A percentile compares a stretch with the other conserved stretches of the same genome.
These are phyloP conservation scores for Mesorhabditis spiculigera DNA, from an alignment of 2,888 invertebrate genomes.

Conservation along the genomic window DNA sequence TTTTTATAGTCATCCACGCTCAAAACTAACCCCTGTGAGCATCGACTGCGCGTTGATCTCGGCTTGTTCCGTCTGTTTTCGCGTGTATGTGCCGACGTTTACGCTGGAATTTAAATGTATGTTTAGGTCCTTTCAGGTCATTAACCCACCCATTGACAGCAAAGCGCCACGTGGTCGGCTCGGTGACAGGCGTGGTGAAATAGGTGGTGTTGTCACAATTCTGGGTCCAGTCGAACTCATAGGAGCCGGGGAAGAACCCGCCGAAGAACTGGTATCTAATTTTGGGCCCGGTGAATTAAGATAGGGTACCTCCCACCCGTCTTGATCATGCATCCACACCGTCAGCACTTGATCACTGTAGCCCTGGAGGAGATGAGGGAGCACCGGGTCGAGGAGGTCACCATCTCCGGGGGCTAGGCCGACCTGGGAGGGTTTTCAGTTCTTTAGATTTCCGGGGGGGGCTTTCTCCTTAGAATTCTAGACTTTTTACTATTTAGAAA, in stretches of 20 bases:
- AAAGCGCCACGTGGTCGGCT: not conserved
- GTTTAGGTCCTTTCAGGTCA: not conserved
- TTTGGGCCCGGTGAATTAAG: too few relatives aligned
- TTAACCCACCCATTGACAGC: constrained; percentile 4
- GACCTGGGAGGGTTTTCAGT: not conserved
- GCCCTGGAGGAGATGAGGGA: not conserved
- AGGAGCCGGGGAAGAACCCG: not conserved
- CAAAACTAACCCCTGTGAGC: constrained; percentile 1
- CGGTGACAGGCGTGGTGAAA: not conserved
- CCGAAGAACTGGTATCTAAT: not conserved
- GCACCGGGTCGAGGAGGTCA: not conserved
- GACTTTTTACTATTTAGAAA: too few relatives aligned
- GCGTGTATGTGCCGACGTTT: not conserved
- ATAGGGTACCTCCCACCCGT: not conserved
- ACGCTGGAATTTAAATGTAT: not conserved
- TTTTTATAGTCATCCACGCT: too few relatives aligned
- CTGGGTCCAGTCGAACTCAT: not conserved
- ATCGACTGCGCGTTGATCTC: constrained; percentile 5
- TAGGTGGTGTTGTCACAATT: constrained; percentile 5
- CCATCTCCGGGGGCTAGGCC: not conserved
- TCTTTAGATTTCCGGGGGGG: too few relatives aligned
- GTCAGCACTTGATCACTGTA: not conserved
- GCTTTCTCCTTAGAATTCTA: too few relatives aligned
- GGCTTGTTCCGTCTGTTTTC: not conserved
- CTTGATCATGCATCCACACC: not conserved